Base-by-base conservation (phyloP, 2,113 vertebrate species). In the Phainopepla nitens region DNA sequence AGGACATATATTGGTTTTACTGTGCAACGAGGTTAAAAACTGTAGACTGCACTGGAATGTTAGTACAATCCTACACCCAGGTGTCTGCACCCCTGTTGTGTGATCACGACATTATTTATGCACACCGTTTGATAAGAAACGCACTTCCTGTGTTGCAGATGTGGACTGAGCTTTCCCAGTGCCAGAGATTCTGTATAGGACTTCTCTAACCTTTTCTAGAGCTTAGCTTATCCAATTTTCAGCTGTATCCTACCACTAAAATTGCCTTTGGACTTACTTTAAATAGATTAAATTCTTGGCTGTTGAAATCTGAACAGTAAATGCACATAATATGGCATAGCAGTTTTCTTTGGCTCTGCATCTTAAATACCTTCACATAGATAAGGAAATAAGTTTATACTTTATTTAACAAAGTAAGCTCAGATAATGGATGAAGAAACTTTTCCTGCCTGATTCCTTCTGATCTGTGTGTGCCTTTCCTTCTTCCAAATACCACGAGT, bases 41-140 rank as follows among this genome's bases (percentile, higher is more conserved):
- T 27, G 72, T 50, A 54, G 25, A 11, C 31, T 5, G 1, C 22
- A 1, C 20, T 27, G 47, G 35, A 31, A 10, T 44, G 47, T 41
- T n/a, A 16, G 23, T 27, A 8, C 16, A 22, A 13, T 49, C 73
- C 62, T 36, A 2, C 8, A 11, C 10, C 0, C 0, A 49, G 71
- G 6, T 5, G 7, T 10, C 53, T n/a, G n/a, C 54, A 15, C 21
- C 44, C 33, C 41, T 49, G 5, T 17, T 61, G 20, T 39, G 35
- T 9, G 5, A 79, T 49, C 39, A 4, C 14, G 4, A 5, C 17
- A 13, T 57, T 36, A 57, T 79, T 35, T 6, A 0, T 4, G 9
- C 7, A 2, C 41, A 61, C 11, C 0, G 0, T 35, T 53, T 8
- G 25, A 5, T 16, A 22, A 35, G 51, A 68, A 85, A 35, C 21